Evolutionary conservation across 2,113 vertebrate species (phyloP), one percentile per base, ranked within the genome.

Genomic region (Chloebia gouldiae): DNA sequence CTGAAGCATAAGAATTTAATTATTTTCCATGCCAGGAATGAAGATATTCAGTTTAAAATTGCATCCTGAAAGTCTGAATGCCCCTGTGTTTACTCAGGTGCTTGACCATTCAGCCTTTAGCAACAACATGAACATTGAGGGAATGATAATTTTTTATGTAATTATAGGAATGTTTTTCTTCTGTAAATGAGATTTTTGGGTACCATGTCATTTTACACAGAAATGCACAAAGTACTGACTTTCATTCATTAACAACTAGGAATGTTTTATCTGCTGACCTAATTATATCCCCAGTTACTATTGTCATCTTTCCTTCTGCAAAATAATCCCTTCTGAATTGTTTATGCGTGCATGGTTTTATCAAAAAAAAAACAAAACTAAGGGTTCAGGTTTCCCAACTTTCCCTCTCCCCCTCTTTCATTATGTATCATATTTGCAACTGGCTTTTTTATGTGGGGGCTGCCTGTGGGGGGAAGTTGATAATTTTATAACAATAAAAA

Each of bases 361-460:
- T 16, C 0, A 1, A 31, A 83, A 60, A 59, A 24, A 17, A 27
- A 19, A 24, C 7, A 17, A 27, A 19, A 24, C 7, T 13, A 39
- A 71, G 11, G 1, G 2, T 40, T 71, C 30, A 33, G 7, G 17
- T 79, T 21, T 47, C 14, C 15, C 15, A 16, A 7, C 4, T 9
- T 25, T 2, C 7, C 9, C 1, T 17, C 13, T 22, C 2, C 4
- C 7, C 7, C 11, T 20, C 15, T 35, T 7, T 9, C 39, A 33
- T 47, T 51, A 28, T 27, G 4, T 59, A 24, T 45, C 10, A 61
- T 70, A 50, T 7, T 56, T 25, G 5, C 22, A 71, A 49, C 6
- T 35, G 22, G 2, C 2, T 53, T 75, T 61, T 87, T 12, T 24
- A 21, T 37, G 6, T 37, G 25, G 8, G 10, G 22, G 11, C 13